A percentile compares a stretch with the other conserved stretches of the same genome.
These are phyloP conservation scores for Cataglyphis hispanica DNA, from an alignment of 1,140 invertebrate genomes.

Conservation along the genomic window DNA sequence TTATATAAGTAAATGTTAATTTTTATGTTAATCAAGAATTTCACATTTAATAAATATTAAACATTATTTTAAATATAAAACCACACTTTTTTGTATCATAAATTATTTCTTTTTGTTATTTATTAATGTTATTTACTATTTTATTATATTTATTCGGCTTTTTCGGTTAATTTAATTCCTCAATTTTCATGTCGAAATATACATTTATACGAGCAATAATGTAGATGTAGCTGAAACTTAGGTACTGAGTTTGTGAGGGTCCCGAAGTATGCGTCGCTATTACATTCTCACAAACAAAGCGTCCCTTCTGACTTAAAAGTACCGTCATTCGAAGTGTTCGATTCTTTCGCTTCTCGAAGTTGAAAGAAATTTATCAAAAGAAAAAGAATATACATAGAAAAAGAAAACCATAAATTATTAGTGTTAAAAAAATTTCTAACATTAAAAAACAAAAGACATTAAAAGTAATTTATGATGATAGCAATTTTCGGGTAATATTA, in stretches of 20 bases:
- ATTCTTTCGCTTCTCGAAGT: neutral
- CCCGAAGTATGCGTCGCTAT: conserved; percentile 7
- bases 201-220: neutral
- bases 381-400: too few species aligned
- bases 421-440: too few species aligned
- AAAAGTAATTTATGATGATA: too few species aligned
- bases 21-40: too few species aligned
- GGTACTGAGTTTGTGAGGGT: neutral
- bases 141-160: neutral
- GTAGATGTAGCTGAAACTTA: conserved; percentile 6
- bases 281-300: conserved; percentile 38
- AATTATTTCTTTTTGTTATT: neutral
- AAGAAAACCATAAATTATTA: too few species aligned
- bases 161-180: neutral
- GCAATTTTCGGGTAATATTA: neutral
- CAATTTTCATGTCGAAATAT: neutral
- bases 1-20: neutral
- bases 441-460: too few species aligned
- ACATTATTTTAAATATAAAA: neutral
- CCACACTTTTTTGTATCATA: neutral
- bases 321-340: neutral
- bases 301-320: conserved; percentile 6
- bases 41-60: too few species aligned
- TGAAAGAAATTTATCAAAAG: too few species aligned
- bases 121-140: neutral